Evolutionary conservation across 2,113 vertebrate species (phyloP).

Genomic region (Alethe diademata): DNA sequence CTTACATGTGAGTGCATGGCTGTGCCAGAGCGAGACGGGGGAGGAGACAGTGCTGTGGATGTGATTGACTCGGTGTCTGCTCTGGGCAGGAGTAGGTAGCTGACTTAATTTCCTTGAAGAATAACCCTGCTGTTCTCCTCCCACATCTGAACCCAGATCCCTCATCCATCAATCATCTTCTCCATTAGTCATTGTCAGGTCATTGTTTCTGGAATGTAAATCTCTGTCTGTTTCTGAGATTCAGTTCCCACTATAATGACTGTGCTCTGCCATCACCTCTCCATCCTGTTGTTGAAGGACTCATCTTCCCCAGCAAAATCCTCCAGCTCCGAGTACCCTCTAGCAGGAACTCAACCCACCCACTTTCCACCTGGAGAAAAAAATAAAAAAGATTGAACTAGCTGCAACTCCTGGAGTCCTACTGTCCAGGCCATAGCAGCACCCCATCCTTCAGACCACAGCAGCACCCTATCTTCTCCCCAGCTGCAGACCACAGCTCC

Average conservation of each 20-base stretch:
- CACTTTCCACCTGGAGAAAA: not conserved
- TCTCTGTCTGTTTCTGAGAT: not conserved
- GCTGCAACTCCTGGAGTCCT: not conserved
- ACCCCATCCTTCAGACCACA: not conserved
- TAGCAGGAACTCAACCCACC: not conserved
- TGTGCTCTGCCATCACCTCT: not conserved
- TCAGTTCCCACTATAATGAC: not conserved
- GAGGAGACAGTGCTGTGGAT: not conserved
- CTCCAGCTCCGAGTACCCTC: not conserved
- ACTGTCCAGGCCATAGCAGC: not conserved
- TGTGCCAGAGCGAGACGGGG: not conserved
- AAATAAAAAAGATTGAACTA: not conserved
- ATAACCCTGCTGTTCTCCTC: not conserved
- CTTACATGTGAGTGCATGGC: constrained; percentile 89
- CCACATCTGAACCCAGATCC: not conserved
- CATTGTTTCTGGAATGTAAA: not conserved
- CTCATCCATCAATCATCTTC: not conserved
- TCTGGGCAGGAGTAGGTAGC: not conserved
- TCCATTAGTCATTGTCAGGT: not conserved
- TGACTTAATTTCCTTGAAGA: constrained; percentile 27
- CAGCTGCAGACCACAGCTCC: not conserved
- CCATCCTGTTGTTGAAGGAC: not conserved
- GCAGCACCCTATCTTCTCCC: not conserved
- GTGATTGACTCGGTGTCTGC: not conserved
- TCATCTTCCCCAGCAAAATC: not conserved